Conservation (phyloP, 2,113 vertebrate genomes). For the Hemicordylus capensis region DNA sequence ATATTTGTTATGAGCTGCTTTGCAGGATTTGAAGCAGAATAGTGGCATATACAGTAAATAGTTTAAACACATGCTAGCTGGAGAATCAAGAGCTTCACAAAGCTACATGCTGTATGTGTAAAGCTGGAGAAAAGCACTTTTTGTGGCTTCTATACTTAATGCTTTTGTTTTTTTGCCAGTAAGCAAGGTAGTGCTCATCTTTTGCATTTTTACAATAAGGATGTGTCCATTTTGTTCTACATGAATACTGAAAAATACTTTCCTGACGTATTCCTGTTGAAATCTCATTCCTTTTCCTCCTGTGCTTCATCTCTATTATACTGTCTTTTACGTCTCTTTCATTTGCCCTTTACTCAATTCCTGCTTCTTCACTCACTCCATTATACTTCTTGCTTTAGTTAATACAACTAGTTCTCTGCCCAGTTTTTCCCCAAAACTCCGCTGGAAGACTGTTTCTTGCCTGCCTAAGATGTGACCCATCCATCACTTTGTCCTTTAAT, state of each 20-base stretch:
- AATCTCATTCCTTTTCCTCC: neutral
- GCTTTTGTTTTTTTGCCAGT: neutral
- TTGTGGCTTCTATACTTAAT: no score
- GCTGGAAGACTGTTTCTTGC: neutral
- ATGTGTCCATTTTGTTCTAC: neutral
- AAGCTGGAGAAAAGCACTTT: no score
- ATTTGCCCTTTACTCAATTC: conserved; percentile 4
- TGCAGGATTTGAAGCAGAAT: neutral
- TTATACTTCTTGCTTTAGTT: neutral
- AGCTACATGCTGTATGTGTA: neutral
- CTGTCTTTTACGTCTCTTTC: neutral
- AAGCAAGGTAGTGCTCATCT: neutral
- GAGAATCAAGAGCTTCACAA: neutral
- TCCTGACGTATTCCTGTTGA: neutral
- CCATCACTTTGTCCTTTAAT: neutral
- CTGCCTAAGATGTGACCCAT: neutral
- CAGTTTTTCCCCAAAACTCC: neutral
- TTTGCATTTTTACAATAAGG: neutral
- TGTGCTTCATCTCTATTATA: neutral
- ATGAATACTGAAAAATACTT: neutral
- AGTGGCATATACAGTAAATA: neutral
- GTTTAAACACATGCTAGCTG: neutral
- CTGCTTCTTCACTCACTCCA: neutral
- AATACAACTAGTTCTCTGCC: neutral
- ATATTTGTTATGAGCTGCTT: neutral